Evolutionary conservation across 2,113 vertebrate genomes (phyloP).

Genomic region (Isurus oxyrinchus): DNA sequence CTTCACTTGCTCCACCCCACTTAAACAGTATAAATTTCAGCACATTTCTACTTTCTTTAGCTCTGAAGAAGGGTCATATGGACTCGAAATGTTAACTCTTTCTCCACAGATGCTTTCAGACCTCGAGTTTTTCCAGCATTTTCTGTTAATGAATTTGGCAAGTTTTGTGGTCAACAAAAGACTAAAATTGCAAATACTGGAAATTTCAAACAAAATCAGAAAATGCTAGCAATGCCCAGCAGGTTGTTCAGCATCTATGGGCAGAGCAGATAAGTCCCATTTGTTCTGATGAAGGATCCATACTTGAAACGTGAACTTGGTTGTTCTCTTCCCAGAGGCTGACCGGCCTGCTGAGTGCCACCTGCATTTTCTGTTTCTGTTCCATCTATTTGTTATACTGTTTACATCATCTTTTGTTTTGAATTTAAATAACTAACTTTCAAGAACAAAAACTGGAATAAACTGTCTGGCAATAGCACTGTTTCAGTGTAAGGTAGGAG

Average conservation of each 20-base stretch:
- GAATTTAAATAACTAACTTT: not conserved
- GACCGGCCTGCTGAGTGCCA: not conserved
- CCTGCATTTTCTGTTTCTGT: not conserved
- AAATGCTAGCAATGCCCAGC: too few species aligned
- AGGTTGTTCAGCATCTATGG: not conserved
- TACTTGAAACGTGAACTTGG: not conserved
- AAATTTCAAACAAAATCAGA: not conserved
- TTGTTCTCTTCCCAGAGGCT: not conserved
- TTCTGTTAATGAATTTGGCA: too few species aligned
- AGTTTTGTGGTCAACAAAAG: not conserved
- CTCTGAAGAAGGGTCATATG: too few species aligned
- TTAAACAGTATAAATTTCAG: too few species aligned
- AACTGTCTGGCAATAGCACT: not conserved
- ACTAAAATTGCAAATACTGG: not conserved
- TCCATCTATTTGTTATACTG: not conserved
- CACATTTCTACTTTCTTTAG: too few species aligned
- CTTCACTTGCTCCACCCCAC: too few species aligned
- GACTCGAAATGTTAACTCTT: too few species aligned
- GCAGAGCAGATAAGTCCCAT: not conserved
- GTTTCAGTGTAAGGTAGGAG: not conserved
- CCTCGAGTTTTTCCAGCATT: too few species aligned
- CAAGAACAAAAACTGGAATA: not conserved
- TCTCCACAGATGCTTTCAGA: too few species aligned
- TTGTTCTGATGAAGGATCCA: not conserved
- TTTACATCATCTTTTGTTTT: not conserved